Evolutionary conservation across 2,888 invertebrate species (phyloP).

Genomic region (Oligia strigilis): DNA sequence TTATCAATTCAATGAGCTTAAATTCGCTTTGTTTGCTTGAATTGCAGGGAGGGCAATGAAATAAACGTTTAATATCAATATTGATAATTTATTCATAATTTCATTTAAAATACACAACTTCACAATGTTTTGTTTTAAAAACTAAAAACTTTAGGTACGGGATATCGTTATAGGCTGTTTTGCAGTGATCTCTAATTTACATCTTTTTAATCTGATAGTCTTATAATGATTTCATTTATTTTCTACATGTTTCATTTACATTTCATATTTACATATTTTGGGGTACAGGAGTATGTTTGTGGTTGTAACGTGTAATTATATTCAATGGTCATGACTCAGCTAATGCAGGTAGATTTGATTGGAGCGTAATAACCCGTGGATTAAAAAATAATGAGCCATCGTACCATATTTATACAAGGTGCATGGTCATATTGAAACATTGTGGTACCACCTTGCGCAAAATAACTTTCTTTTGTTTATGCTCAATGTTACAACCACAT

Average conservation of each 20-base stretch:
- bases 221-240: slow-evolving; percentile 80
- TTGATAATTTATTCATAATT: slow-evolving; percentile 91
- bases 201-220: slow-evolving; percentile 79
- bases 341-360: slow-evolving; percentile 38
- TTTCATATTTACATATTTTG: slow-evolving; percentile 85
- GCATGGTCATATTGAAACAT: slow-evolving; percentile 37
- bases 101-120: slow-evolving; percentile 91
- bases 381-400: slow-evolving; percentile 31
- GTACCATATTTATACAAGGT: slow-evolving; percentile 44
- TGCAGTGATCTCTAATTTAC: slow-evolving; percentile 86
- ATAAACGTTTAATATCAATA: slow-evolving; percentile 87
- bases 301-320: slow-evolving; percentile 60
- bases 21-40: slow-evolving; percentile 10
- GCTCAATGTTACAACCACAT: slow-evolving; percentile 70
- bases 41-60: slow-evolving; percentile 60
- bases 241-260: slow-evolving; percentile 87
- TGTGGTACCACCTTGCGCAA: slow-evolving; percentile 57
- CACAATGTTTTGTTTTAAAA: slow-evolving; percentile 89
- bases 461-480: slow-evolving; percentile 56
- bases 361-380: slow-evolving; percentile 25
- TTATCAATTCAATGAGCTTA: slow-evolving; percentile 57
- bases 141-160: slow-evolving; percentile 90
- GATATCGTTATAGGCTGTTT: slow-evolving; percentile 87
- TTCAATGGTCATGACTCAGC: slow-evolving; percentile 29
- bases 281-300: slow-evolving; percentile 76